Evolutionary conservation across 2,113 vertebrate species (phyloP).

Genomic region (human): DNA sequence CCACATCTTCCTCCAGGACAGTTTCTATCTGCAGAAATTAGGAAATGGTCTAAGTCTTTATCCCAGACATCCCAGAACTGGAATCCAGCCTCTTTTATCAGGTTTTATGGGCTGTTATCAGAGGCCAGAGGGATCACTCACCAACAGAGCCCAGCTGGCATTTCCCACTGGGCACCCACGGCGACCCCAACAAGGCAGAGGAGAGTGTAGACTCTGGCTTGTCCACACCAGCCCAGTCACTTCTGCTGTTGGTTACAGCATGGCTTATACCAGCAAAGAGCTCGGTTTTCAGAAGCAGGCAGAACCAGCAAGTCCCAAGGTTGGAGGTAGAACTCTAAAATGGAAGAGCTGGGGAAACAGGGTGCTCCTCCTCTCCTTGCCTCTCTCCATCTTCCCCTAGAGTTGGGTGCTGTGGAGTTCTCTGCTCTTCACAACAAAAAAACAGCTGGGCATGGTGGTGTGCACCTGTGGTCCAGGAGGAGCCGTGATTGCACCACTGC

Average conservation of each 20-base stretch:
- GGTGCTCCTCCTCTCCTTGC: accelerated
- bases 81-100: not conserved
- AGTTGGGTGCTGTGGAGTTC: not conserved
- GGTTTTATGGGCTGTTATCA: not conserved
- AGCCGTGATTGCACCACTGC: no score
- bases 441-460: no score
- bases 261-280: not conserved
- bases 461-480: no score
- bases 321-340: not conserved
- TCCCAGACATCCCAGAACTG: not conserved
- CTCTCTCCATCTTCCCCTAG: not conserved
- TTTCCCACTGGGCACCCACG: not conserved
- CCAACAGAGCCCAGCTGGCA: not conserved
- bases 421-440: no score
- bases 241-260: accelerated
- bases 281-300: not conserved
- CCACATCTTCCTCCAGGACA: not conserved
- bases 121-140: not conserved
- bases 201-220: not conserved
- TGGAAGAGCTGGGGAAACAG: no score
- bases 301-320: not conserved
- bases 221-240: not conserved
- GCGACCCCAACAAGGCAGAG: not conserved
- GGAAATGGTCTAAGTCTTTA: not conserved
- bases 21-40: not conserved